Base-by-base conservation (phyloP, 2,888 invertebrate genomes). In the Rhodophaea formosa region DNA sequence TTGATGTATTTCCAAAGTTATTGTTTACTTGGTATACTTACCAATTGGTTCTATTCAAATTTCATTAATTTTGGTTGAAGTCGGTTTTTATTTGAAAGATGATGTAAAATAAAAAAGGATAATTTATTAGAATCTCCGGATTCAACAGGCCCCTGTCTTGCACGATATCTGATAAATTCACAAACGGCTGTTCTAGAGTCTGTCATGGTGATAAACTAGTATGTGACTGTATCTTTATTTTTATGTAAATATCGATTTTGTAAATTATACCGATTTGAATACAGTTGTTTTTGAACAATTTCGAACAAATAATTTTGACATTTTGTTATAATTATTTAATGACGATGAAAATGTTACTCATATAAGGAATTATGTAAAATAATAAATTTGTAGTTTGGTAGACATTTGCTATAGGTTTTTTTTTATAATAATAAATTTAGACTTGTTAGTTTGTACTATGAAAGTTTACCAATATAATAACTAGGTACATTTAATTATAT, bases 211-310 rank as follows among this genome's bases (percentile, higher is more conserved):
- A 51, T 7, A 32, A 59, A 63, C 65, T 63, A 69, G 63, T 64
- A 65, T 68, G 64, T 69, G 68, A 67, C 64, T 57, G 59, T 67
- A 67, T 65, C 59, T 58, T 60, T 43, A 15, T 49, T 49, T 42
- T 49, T 42, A 51, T 56, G 49, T 56, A 39, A 56, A 43, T 39
- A 42, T 43, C 16, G 15, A 61, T 60, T 46, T 61, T 71, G 69
- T 73, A 69, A 67, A 69, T 68, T 71, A 68, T 64, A 56, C 58
- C 62, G 59, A 59, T 58, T 60, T 46, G 6, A 17, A 17, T 10
- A 15, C 35, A 53, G 12, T 53, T 53, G 8, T 15, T 17, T 52
- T 12, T 7, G 15, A 17, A 8, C 46, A 46, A 46, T 8, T 46
- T 10, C n/a, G 46, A 52, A 15, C 16, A 39, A 43, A 44, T 12